A percentile compares a stretch with the other conserved stretches of the same genome.
Conservation (phyloP, 2,888 invertebrate genomes). For the Amphipoea oculea region DNA sequence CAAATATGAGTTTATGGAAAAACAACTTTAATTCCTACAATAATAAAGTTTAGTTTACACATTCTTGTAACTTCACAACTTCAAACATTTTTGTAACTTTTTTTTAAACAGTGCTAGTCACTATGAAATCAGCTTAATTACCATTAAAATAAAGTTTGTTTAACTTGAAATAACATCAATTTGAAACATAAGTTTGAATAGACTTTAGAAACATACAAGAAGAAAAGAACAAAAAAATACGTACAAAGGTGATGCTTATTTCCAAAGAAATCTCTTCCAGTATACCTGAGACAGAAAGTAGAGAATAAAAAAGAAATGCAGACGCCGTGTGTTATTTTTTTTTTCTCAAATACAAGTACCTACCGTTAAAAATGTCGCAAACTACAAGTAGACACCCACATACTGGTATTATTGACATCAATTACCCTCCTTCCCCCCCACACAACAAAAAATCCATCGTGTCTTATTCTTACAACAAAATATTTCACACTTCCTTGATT, state of each 20-base stretch:
- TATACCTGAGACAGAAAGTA: not conserved
- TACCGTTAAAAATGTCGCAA: not conserved
- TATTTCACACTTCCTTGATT: slow-evolving; percentile 43
- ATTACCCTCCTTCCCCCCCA: not conserved
- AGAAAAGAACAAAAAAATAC: not conserved
- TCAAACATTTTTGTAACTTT: no score
- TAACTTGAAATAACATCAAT: no score
- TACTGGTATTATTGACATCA: not conserved
- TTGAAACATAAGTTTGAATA: no score
- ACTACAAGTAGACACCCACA: not conserved
- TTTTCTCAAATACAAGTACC: not conserved
- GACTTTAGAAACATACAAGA: not conserved
- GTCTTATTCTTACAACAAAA: slow-evolving; percentile 25
- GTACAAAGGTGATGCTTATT: not conserved
- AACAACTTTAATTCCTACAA: no score
- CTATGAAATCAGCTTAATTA: no score
- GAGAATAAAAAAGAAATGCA: not conserved
- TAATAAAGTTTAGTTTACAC: no score
- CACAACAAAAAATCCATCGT: not conserved
- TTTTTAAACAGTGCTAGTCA: no score
- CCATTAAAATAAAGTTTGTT: no score
- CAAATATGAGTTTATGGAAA: no score
- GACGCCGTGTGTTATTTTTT: not conserved
- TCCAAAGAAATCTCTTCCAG: not conserved
- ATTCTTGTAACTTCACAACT: no score